phyloP scores from a whole-genome alignment of 2,888 invertebrate species.

The Spodoptera littoralis region DNA sequence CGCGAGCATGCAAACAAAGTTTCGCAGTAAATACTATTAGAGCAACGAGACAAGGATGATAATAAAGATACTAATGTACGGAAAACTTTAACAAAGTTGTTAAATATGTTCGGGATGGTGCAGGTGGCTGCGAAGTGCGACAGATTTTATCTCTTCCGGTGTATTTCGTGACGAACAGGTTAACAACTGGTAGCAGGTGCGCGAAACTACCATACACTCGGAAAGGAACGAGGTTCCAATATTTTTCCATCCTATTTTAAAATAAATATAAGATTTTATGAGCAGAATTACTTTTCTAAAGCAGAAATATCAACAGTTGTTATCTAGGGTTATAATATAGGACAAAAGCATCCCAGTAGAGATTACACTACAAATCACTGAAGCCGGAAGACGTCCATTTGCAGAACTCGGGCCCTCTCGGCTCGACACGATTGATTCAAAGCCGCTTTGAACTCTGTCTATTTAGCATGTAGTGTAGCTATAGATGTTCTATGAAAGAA shows the following conservation, averaged over 20 bases:
- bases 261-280: not conserved
- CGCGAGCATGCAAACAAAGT: too few relatives aligned
- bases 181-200: constrained; percentile 39
- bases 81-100: not conserved
- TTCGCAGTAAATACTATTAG: too few relatives aligned
- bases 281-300: not conserved
- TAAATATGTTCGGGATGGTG: constrained; percentile 26
- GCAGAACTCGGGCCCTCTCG: constrained; percentile 24
- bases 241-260: not conserved
- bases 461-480: constrained; percentile 1
- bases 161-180: constrained; percentile 44
- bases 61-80: too few relatives aligned
- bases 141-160: constrained; percentile 41
- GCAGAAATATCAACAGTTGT: too few relatives aligned
- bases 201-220: constrained; percentile 19
- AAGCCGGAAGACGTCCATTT: constrained; percentile 39
- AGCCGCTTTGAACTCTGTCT: constrained; percentile 11
- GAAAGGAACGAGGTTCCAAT: constrained; percentile 16
- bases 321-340: constrained; percentile 11
- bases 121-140: constrained; percentile 28
- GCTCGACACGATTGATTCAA: constrained; percentile 39
- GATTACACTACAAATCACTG: constrained; percentile 30
- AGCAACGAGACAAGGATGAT: too few relatives aligned
- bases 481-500: too few relatives aligned
- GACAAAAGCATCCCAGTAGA: constrained; percentile 27